phyloP scores from a whole-genome alignment of 2,888 invertebrate species.

The Pristionchus maxplancki region DNA sequence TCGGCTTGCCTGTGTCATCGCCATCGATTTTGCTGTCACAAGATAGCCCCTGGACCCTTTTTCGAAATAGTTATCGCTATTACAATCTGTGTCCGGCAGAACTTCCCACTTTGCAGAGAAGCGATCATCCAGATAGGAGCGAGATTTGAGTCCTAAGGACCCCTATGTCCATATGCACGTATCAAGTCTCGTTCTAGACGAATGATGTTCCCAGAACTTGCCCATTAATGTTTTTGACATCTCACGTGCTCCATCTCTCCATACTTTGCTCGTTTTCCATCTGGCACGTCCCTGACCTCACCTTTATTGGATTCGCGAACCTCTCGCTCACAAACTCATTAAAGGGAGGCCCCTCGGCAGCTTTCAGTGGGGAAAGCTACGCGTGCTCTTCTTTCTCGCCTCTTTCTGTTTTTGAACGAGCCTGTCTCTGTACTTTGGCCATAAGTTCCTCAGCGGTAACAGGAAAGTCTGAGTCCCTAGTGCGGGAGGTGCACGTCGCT shows the following conservation, averaged over 20 bases:
- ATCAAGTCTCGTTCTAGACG: too few species aligned
- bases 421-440: neutral
- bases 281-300: slow-evolving; percentile 5
- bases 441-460: neutral
- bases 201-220: too few species aligned
- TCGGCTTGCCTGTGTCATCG: slow-evolving; percentile 10
- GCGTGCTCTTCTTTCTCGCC: neutral
- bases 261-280: neutral
- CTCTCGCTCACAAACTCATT: slow-evolving; percentile 13
- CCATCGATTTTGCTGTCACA: neutral
- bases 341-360: neutral
- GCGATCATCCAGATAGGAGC: neutral
- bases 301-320: slow-evolving; percentile 23
- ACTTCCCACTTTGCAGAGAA: neutral
- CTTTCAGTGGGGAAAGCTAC: neutral
- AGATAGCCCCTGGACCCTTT: neutral
- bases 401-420: neutral
- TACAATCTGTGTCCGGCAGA: neutral
- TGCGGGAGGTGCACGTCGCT: neutral
- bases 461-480: neutral
- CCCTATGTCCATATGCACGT: too few species aligned
- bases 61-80: neutral
- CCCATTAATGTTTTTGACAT: too few species aligned
- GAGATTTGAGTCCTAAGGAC: too few species aligned
- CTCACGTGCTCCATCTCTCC: neutral